Evolutionary conservation across 2,797 vertebrate genomes (phyloP), one percentile per base, ranked within the genome.

Genomic region (Notolabrus celidotus): DNA sequence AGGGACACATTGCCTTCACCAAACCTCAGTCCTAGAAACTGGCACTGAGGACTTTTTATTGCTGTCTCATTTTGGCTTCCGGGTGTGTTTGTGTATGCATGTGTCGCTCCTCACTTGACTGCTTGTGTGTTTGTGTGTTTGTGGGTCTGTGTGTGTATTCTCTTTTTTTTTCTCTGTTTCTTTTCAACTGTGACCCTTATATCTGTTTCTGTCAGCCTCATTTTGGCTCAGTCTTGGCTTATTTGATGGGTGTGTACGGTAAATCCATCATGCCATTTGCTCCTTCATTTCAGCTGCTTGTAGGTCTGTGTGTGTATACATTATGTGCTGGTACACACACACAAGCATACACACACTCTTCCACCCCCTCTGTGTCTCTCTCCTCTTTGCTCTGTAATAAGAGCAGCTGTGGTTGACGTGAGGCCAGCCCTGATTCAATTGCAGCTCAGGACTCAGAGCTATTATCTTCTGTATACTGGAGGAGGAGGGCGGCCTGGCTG

Each of bases 371-470:
- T 34, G 56, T 19, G 45, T 80, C 85, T 71, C 80, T 65, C 65
- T 79, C 71, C 71, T 74, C 73, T 77, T 71, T 73, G 61, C 85
- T 86, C 86, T 91, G 89, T 89, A 92, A 92, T 90, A 86, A 86
- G 90, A 92, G 87, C 93, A 94, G 93, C 92, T 94, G 94, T 87
- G 92, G 87, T 86, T 83, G 84, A 67, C 49, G 31, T 77, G 88
- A 80, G 84, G 83, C 85, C 83, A 67, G 63, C 74, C 80, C 83
- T 90, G 89, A 93, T 93, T 93, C 88, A 88, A 92, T 93, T 92
- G 90, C 89, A 88, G 80, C 34, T 85, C 79, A 80, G 79, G 85
- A 88, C 89, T 88, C 71, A 72, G 74, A 79, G 87, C 89, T 72
- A 87, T 93, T 92, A 90, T 91, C 74, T 77, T 81, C 55, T 56